Conservation (phyloP, 2,113 vertebrate genomes). For the Elephas maximus region DNA sequence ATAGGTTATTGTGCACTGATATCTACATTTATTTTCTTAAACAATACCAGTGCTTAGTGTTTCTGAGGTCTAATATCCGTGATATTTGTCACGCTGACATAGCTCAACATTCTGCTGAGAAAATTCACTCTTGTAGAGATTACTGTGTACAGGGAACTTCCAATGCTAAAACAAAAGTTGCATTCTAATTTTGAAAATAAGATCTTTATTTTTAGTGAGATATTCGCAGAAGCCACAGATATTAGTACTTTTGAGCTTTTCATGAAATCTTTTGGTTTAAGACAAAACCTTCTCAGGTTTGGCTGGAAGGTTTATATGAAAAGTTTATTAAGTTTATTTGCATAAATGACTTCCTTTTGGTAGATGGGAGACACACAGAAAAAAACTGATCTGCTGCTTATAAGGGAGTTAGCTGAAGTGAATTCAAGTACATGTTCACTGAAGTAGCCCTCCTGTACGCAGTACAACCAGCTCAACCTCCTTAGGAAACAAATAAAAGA, state of each 20-base stretch:
- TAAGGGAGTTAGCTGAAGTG: conserved; percentile 57
- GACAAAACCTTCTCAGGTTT: conserved; percentile 21
- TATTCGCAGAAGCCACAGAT: conserved; percentile 3
- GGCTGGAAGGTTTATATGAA: background rate
- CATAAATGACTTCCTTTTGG: conserved; percentile 68
- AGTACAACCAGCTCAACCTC: conserved; percentile 75
- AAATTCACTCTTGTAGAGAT: conserved; percentile 46
- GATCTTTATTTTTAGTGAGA: conserved; percentile 52
- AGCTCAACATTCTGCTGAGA: conserved; percentile 5
- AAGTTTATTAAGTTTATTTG: conserved; percentile 48
- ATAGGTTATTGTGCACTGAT: conserved; percentile 43
- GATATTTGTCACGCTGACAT: conserved; percentile 29
- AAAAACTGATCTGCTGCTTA: conserved; percentile 66
- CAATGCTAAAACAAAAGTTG: conserved; percentile 45
- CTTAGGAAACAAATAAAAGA: conserved; percentile 86
- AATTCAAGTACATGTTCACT: conserved; percentile 74
- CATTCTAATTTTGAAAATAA: conserved; percentile 57
- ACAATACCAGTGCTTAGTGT: conserved; percentile 46
- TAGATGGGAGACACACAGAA: conserved; percentile 59
- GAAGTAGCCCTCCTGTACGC: conserved; percentile 75
- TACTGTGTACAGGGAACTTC: background rate
- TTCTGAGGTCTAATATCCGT: conserved; percentile 45
- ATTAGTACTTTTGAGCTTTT: background rate
- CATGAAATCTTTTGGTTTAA: conserved; percentile 31
- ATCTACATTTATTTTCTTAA: conserved; percentile 51